A percentile compares a stretch with the other conserved stretches of the same genome.
phyloP scores from a whole-genome alignment of 2,797 vertebrate genomes.

The Meda fulgida region DNA sequence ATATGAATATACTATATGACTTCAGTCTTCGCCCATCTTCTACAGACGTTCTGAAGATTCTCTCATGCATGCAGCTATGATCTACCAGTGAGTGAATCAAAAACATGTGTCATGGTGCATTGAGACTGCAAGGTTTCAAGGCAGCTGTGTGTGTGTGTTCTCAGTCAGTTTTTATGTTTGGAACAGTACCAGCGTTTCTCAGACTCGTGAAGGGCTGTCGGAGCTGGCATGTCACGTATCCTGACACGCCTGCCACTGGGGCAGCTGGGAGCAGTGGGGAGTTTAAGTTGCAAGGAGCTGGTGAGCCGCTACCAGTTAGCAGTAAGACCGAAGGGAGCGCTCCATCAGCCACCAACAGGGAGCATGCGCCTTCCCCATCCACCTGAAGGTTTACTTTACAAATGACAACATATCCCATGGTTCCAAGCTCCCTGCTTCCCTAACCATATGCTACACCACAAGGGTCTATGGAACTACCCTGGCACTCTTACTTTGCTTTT shows the following conservation, averaged over 20 bases:
- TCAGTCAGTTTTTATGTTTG: slow-evolving; percentile 39
- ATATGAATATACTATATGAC: not conserved
- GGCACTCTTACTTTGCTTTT: not conserved
- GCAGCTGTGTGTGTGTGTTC: slow-evolving; percentile 36
- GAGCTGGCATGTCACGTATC: slow-evolving; percentile 10
- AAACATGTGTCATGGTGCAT: slow-evolving; percentile 25
- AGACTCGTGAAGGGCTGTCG: slow-evolving; percentile 38
- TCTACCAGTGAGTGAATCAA: slow-evolving; percentile 19
- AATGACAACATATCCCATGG: slow-evolving; percentile 47
- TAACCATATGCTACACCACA: slow-evolving; percentile 48
- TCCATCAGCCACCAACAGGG: slow-evolving; percentile 32
- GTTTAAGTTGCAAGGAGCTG: slow-evolving; percentile 11
- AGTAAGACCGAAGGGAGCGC: slow-evolving; percentile 23
- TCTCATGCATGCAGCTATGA: slow-evolving; percentile 24
- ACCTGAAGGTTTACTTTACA: slow-evolving; percentile 49
- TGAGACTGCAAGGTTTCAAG: slow-evolving; percentile 12
- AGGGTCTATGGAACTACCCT: slow-evolving; percentile 2
- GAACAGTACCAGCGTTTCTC: slow-evolving; percentile 26
- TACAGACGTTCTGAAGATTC: slow-evolving; percentile 20
- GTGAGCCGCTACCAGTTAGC: not conserved
- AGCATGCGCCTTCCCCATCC: slow-evolving; percentile 12
- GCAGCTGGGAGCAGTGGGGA: slow-evolving; percentile 20
- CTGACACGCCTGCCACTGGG: slow-evolving; percentile 44
- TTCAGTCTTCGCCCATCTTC: not conserved
- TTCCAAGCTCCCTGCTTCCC: slow-evolving; percentile 34